phyloP scores from a whole-genome alignment of 2,888 invertebrate genomes.

The Diploptera punctata region DNA sequence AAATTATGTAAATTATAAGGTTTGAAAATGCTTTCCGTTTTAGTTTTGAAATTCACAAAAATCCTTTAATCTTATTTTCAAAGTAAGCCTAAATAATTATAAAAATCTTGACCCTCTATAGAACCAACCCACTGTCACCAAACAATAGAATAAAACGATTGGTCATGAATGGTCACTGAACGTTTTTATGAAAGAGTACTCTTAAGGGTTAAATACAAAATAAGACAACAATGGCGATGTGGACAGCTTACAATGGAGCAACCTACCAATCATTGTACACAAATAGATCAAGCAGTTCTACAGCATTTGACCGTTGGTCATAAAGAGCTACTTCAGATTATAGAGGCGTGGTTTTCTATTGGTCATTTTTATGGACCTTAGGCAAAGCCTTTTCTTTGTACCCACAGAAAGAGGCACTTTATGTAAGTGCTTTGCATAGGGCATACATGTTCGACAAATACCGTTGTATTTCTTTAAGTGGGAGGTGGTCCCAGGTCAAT shows the following conservation, averaged over 20 bases:
- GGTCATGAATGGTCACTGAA: background rate
- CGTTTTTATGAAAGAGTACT: background rate
- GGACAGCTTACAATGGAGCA: background rate
- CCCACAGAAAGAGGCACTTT: background rate
- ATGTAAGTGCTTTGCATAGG: background rate
- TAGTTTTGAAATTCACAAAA: too few species aligned
- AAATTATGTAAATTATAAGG: too few species aligned
- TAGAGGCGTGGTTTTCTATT: background rate
- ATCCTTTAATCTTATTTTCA: too few species aligned
- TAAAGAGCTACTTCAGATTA: background rate
- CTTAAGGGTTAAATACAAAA: background rate
- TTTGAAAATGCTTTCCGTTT: too few species aligned
- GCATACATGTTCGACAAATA: background rate
- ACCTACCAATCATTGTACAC: background rate
- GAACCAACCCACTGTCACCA: background rate
- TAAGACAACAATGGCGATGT: background rate
- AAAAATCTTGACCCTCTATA: too few species aligned
- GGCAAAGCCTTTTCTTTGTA: background rate
- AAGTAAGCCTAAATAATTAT: too few species aligned
- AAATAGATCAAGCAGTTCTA: background rate
- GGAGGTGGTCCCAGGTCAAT: background rate
- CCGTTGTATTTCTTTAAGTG: background rate
- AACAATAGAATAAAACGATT: background rate
- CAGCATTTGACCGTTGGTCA: conserved; percentile 23
- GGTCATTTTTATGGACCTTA: background rate